These are phyloP conservation scores for Nebria brevicollis DNA, from an alignment of 2,888 invertebrate species.

Conservation along the genomic window DNA sequence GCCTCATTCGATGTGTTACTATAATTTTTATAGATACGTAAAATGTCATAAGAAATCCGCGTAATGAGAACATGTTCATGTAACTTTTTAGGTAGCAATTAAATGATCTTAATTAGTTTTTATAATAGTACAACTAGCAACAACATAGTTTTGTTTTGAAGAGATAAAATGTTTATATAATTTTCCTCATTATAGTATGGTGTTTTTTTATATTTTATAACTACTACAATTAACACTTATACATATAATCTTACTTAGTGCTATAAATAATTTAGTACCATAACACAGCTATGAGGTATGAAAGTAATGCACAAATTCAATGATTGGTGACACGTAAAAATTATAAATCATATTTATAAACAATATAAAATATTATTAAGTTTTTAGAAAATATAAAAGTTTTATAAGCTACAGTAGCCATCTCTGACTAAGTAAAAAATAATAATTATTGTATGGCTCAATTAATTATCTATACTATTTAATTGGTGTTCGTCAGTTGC, in stretches of 20 bases:
- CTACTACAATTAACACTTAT: too few relatives aligned
- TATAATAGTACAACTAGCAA: not conserved
- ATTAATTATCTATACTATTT: constrained; percentile 39
- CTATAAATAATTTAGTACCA: too few relatives aligned
- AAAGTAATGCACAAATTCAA: too few relatives aligned
- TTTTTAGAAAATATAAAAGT: too few relatives aligned
- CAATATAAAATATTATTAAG: too few relatives aligned
- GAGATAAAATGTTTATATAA: not conserved
- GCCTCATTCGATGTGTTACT: not conserved
- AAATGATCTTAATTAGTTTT: not conserved
- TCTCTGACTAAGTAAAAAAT: not conserved
- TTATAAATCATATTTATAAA: too few relatives aligned
- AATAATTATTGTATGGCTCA: constrained; percentile 33
- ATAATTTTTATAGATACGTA: not conserved
- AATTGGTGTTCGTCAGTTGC: constrained; percentile 35
- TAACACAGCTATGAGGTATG: too few relatives aligned
- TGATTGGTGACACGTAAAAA: too few relatives aligned
- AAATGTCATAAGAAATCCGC: not conserved
- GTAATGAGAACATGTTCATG: not conserved
- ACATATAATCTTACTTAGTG: too few relatives aligned
- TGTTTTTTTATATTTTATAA: not conserved
- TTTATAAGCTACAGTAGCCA: not conserved
- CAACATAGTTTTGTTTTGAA: constrained; percentile 1
- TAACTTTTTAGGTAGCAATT: not conserved
- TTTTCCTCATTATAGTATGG: not conserved